Base-by-base conservation (phyloP, 2,888 invertebrate genomes). In the Caenorhabditis zanzibari region DNA sequence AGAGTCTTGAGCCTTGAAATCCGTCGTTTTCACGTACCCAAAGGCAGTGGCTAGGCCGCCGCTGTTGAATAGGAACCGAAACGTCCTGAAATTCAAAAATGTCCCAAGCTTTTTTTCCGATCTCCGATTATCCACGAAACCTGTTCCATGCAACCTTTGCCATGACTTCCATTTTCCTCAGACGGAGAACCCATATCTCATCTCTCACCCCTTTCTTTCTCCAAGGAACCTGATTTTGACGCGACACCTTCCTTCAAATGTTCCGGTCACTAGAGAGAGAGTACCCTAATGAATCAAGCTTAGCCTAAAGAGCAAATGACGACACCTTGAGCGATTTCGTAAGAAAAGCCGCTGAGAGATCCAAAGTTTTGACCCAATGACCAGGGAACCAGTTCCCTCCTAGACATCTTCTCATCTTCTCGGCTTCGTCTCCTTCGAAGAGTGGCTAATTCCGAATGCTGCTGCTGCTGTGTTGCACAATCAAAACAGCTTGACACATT, bases 401-500 rank as follows among this genome's bases (percentile, higher is more conserved):
- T 19, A 47, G 19, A 47, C 19, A 47, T 19, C 47, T 47, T 16
- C 4, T 44, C 47, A 19, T 38, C 38, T 38, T 38, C 38, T 38
- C 38, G 38, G 10, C 38, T 38, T 38, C 12, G 5, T 12, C 38
- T 38, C 12, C 12, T 10, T 12, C 12, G 56, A 4, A 26, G 26
- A 58, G 61, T 38, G 61, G 56, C 41, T 28, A 24, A 19, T 47
- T 47, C 19, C 12, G 19, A 47, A n/a, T n/a, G n/a, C n/a, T n/a
- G n/a, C n/a, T n/a, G n/a, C n/a, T n/a, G 47, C 7, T 4, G 24
- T 38, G 52, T 73, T 73, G 73, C 73, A 73, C 73, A 73, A 73
- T 73, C 73, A 73, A 73, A 73, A 73, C 73, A 73, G 73, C 73
- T 73, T 73, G 73, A 73, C 73, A 73, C 73, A 73, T 73, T 63